Evolutionary conservation across 2,113 vertebrate genomes (phyloP), one percentile per base, ranked within the genome.

Genomic region (Passer domesticus): DNA sequence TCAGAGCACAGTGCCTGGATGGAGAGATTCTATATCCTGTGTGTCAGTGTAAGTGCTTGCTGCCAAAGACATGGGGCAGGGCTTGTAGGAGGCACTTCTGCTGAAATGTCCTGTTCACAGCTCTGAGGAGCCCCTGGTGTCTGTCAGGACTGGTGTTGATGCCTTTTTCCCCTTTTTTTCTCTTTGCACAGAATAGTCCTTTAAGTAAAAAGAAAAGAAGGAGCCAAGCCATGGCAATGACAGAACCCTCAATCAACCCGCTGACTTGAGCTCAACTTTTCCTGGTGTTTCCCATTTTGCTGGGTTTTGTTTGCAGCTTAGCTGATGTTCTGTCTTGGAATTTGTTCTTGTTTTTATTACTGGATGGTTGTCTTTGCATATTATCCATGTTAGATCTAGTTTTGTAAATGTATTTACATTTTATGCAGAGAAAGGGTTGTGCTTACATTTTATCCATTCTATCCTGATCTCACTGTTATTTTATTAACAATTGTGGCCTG

Each of bases 181-280:
- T 83, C 31, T 64, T 76, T 47, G 13, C 4, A 3, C 15, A 31
- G 16, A 2, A 13, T 1, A 1, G 28, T 69, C 0, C 0, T 0
- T 1, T 24, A 10, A 17, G 14, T 85, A 60, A 87, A 68, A 3
- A 70, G 58, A 68, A 88, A 18, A 2, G 53, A 80, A 62, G 53
- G 10, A 89, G 13, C 22, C n/a, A 39, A 73, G 49, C 58, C 56
- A 5, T 30, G 55, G 44, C 55, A 56, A 17, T 20, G 17, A 35
- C 39, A 46, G 33, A 64, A 31, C 35, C 33, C 15, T 80, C n/a
- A 44, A 49, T 14, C 1, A 1, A 9, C 11, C 20, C 4, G 0
- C 16, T 69, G 63, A 64, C 79, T n/a, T 41, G 15, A 92, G 25
- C 31, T 53, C 41, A 68, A 0, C 22, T 46, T 59, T 68, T 79